A percentile compares a stretch with the other conserved stretches of the same genome.
Evolutionary conservation across 2,888 invertebrate species (phyloP).

Genomic region (Galerucella nymphaeae): DNA sequence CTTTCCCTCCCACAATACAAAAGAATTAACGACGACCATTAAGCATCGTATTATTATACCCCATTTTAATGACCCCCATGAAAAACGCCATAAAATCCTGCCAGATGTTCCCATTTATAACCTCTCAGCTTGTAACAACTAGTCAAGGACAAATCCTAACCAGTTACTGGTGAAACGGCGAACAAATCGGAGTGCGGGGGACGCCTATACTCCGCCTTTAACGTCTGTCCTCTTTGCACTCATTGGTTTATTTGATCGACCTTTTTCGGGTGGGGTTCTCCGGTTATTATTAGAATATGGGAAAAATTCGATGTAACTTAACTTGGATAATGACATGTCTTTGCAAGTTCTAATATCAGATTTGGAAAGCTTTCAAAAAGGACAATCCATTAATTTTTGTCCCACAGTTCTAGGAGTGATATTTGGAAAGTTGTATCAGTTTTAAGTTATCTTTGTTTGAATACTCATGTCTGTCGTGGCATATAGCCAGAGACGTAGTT

Average conservation of each 20-base stretch:
- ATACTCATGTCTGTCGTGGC: background rate
- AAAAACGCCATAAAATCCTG: conserved; percentile 46
- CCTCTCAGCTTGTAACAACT: conserved; percentile 40
- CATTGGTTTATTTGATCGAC: conserved; percentile 17
- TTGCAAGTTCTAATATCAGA: background rate
- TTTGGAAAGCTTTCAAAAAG: conserved; percentile 31
- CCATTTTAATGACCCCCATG: conserved; percentile 47
- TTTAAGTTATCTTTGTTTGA: conserved; percentile 28
- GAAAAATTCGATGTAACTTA: conserved; percentile 12
- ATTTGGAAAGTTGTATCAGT: conserved; percentile 5
- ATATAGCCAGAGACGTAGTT: no score
- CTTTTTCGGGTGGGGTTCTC: conserved; percentile 21
- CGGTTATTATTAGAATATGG: conserved; percentile 9
- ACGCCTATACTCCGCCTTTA: conserved; percentile 41
- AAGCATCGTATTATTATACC: conserved; percentile 41
- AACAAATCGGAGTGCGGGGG: conserved; percentile 41
- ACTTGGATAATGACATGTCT: background rate
- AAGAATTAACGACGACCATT: conserved; percentile 37
- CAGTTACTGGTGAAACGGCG: conserved; percentile 34
- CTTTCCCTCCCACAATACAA: conserved; percentile 27
- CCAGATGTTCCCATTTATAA: conserved; percentile 45
- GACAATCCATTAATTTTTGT: conserved; percentile 14
- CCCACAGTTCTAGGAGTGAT: background rate
- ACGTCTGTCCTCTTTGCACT: conserved; percentile 28
- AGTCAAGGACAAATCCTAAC: conserved; percentile 44